These are phyloP conservation scores for Dipodomys ordii DNA, from an alignment of 2,113 vertebrate species.

Conservation along the genomic window DNA sequence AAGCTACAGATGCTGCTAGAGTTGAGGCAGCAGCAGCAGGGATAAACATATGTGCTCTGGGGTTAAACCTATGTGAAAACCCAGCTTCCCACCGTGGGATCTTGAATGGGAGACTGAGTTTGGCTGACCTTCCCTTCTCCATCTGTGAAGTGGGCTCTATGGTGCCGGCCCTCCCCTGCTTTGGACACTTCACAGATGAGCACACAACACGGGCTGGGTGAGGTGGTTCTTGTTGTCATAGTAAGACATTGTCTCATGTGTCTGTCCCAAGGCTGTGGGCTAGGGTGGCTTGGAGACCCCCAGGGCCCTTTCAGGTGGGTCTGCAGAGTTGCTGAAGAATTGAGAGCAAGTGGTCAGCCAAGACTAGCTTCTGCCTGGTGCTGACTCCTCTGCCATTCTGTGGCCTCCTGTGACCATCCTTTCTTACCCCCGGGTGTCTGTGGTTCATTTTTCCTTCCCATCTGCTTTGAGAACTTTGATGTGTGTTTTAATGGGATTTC, in stretches of 20 bases:
- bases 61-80: background rate
- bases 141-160: background rate
- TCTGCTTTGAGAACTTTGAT: constrained; percentile 1
- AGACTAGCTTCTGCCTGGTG: background rate
- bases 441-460: background rate
- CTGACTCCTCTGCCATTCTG: background rate
- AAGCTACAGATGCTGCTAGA: background rate
- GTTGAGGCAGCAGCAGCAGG: background rate
- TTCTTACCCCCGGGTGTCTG: background rate
- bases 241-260: background rate
- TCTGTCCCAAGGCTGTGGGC: background rate
- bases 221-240: background rate
- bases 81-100: background rate
- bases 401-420: background rate
- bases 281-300: background rate
- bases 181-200: background rate
- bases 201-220: background rate
- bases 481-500: constrained; percentile 63
- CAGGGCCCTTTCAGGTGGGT: background rate
- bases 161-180: background rate
- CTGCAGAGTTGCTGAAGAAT: background rate
- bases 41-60: background rate
- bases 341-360: background rate
- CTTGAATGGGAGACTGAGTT: background rate
- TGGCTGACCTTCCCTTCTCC: background rate